phyloP scores from a whole-genome alignment of 2,888 invertebrate genomes.

The Tyria jacobaeae region DNA sequence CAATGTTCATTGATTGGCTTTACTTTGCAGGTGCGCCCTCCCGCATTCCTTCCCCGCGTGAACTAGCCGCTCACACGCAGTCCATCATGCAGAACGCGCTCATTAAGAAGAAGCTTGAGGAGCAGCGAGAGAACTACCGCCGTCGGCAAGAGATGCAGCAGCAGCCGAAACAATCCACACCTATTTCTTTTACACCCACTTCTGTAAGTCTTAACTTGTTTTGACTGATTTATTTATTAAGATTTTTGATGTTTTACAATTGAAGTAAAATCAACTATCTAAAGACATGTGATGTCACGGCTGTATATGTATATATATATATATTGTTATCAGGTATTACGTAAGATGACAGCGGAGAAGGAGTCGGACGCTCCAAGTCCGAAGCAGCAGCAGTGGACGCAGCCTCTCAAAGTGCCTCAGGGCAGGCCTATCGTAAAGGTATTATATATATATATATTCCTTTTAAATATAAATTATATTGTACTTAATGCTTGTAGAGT shows the following conservation, averaged over 20 bases:
- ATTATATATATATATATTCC: not conserved
- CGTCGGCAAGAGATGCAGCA: constrained; percentile 89
- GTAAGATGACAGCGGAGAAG: constrained; percentile 97
- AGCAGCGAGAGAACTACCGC: constrained; percentile 94
- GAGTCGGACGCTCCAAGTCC: constrained; percentile 87
- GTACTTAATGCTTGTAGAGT: too few relatives aligned
- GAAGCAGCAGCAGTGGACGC: constrained; percentile 74
- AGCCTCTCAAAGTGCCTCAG: constrained; percentile 77
- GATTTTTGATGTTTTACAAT: too few relatives aligned
- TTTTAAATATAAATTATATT: too few relatives aligned
- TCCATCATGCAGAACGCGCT: constrained; percentile 94
- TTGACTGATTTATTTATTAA: too few relatives aligned
- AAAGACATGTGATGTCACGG: not conserved
- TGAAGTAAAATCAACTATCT: not conserved
- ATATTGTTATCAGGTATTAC: constrained; percentile 85
- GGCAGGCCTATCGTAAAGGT: constrained; percentile 85
- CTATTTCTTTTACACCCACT: constrained; percentile 96
- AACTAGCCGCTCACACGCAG: constrained; percentile 94
- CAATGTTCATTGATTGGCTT: constrained; percentile 29
- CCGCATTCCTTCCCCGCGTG: constrained; percentile 93
- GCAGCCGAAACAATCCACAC: constrained; percentile 80
- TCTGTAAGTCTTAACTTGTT: constrained; percentile 84
- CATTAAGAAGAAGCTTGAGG: constrained; percentile 95
- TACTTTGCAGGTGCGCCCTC: constrained; percentile 87
- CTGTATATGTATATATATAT: not conserved